Base-by-base conservation (phyloP, 37 sponge, comb jelly and placozoan genomes). In the Tethya wilhelma region DNA sequence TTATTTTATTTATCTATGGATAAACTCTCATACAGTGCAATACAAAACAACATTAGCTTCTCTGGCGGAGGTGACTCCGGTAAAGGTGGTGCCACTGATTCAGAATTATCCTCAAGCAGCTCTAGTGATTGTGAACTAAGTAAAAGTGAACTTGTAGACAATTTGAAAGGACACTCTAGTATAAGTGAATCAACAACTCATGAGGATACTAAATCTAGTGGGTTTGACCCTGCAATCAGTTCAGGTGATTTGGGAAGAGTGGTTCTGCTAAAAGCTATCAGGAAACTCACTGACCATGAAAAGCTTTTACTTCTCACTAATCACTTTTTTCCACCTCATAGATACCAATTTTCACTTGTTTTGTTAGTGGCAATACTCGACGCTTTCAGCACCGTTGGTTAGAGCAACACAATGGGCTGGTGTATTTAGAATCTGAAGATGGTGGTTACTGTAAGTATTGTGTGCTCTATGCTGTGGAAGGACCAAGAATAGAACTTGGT, bases 391-490 rank as follows among this genome's bases (percentile, higher is more conserved):
- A 77, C 34, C 66, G 62, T 29, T 65, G 85, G 85, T 55, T 84
- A 33, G 39, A 33, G 14, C 26, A 79, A 53, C 57, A 49, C 56
- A 44, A 65, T 53, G 79, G 79, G 23, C 44, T 79, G n/a, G 79
- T 67, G 14, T 74, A 65, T 36, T 74, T 68, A 74, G 84, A 66
- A 49, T 67, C 56, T 38, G 73, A 78, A 69, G 56, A 86, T 64
- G 86, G 86, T 42, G 79, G 86, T 19, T 86, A 86, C 53, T 87
- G 88, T 42, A 87, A 81, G 64, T 87, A 69, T 41, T 81, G 82
- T 87, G 75, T 81, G 20, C 64, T 87, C 17, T 87, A 75, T 87
- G 75, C 56, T 19, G 60, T 38, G 57, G 65, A 34, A 49, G 67
- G 38, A 19, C 44, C 57, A 38, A 40, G 72, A 29, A 56, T 85